Conservation (phyloP, 37 sponge, comb jelly and placozoan genomes). For the Mnemiopsis leidyi region DNA sequence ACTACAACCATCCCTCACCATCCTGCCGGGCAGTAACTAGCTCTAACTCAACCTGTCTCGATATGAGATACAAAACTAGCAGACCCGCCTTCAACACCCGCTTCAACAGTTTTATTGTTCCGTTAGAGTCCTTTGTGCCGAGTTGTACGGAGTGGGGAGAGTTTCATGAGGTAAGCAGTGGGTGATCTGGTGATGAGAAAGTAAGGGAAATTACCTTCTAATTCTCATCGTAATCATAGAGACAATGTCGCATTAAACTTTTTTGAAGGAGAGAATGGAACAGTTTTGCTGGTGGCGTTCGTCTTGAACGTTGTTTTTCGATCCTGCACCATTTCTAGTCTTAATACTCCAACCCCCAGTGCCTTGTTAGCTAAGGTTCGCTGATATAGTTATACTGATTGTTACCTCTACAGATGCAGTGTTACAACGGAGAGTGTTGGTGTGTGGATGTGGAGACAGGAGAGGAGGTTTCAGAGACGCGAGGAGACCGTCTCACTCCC, state of each 20-base stretch:
- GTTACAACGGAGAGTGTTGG: not conserved
- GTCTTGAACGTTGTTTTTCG: too few species aligned
- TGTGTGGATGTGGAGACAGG: not conserved
- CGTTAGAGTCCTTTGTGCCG: not conserved
- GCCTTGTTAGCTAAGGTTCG: too few species aligned
- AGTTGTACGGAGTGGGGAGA: not conserved
- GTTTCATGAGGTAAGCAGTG: conserved; percentile 45
- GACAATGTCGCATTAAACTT: too few species aligned
- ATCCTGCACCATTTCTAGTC: too few species aligned
- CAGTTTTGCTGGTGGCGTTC: too few species aligned
- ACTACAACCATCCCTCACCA: not conserved
- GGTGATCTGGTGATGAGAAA: too few species aligned
- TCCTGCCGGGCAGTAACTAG: not conserved
- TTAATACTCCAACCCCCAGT: too few species aligned
- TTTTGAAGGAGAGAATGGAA: too few species aligned
- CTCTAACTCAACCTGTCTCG: not conserved
- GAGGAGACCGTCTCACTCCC: not conserved
- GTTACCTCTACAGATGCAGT: conserved; percentile 38
- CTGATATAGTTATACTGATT: too few species aligned
- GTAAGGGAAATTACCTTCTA: too few species aligned
- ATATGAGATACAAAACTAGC: not conserved
- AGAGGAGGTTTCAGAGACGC: not conserved
- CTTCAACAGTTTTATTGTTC: not conserved
- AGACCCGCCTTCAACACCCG: not conserved
- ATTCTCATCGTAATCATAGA: too few species aligned